Evolutionary conservation across 1,140 invertebrate genomes (phyloP), one percentile per base, ranked within the genome.

Genomic region (Pogonognathellus flavescens): DNA sequence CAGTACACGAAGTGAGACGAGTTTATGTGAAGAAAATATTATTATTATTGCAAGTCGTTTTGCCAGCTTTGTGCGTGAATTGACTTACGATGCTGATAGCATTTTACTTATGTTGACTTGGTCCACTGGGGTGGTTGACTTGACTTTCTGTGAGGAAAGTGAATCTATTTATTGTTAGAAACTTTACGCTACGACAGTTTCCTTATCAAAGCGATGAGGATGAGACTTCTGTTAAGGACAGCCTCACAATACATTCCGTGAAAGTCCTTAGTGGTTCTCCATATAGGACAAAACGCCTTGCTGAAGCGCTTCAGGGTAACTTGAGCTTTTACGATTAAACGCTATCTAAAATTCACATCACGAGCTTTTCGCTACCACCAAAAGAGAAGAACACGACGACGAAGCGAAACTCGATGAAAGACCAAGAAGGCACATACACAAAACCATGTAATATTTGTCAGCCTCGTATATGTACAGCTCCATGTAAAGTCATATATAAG

Each of bases 111-210:
- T 16, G 11, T 18, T 76, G 14, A 41, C 22, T 18, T 14, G 13
- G 66, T 70, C 9, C 13, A 41, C 11, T 76, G 70, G 70, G 70
- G 70, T 76, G 41, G 70, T 76, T 25, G 62, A 66, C 62, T 66
- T 66, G 31, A 76, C 70, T 76, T 76, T 76, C 22, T 50, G 70
- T 31, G 7, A 76, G 16, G 70, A 76, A 31, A 76, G 70, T 76
- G 70, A 76, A 76, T 76, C 70, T 76, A 76, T 76, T 76, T 76
- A 76, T 76, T 76, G 70, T 76, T 76, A 7, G 70, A 76, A 76
- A 76, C 70, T 76, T 76, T 76, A 76, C 70, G 70, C 70, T 50
- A 49, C 16, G 70, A 76, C 70, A 76, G 70, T 76, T 76, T 76
- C 31, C 70, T 76, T 76, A 76, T 76, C 70, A 76, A 76, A 49